Conservation (phyloP, 2,113 vertebrate species). For the Odontesthes bonariensis region DNA sequence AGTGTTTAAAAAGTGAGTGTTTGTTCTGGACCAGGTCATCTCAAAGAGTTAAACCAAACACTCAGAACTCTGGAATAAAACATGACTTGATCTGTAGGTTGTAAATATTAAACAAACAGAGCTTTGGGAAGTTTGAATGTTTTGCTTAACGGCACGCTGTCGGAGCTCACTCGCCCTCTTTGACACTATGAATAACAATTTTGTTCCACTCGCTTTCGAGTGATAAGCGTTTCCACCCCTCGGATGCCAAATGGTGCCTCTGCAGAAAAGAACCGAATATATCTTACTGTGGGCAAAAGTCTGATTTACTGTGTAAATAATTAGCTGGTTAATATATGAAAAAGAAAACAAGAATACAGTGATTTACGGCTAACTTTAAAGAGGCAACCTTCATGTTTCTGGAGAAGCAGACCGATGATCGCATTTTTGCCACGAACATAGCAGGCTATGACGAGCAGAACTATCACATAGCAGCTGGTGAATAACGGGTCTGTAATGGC, state of each 20-base stretch:
- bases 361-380: constrained; percentile 9
- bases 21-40: background rate
- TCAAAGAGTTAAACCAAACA: background rate
- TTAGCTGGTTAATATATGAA: background rate
- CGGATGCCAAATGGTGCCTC: constrained; percentile 11
- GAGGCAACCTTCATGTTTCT: constrained; percentile 9
- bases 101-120: constrained; percentile 35
- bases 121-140: background rate
- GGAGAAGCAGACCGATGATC: background rate
- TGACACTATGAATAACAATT: background rate
- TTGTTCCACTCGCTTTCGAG: background rate
- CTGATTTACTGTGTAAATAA: constrained; percentile 17
- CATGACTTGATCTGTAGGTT: constrained; percentile 6
- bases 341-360: background rate
- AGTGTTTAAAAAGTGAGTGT: background rate
- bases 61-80: background rate
- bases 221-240: background rate
- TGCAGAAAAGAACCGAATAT: background rate
- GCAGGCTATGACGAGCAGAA: constrained; percentile 34
- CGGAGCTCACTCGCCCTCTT: background rate
- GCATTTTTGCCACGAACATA: background rate
- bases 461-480: background rate
- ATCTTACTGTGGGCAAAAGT: background rate
- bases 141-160: background rate
- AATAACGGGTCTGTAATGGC: background rate